Conservation (phyloP, 2,888 invertebrate genomes). For the Lamellibrachia columna region DNA sequence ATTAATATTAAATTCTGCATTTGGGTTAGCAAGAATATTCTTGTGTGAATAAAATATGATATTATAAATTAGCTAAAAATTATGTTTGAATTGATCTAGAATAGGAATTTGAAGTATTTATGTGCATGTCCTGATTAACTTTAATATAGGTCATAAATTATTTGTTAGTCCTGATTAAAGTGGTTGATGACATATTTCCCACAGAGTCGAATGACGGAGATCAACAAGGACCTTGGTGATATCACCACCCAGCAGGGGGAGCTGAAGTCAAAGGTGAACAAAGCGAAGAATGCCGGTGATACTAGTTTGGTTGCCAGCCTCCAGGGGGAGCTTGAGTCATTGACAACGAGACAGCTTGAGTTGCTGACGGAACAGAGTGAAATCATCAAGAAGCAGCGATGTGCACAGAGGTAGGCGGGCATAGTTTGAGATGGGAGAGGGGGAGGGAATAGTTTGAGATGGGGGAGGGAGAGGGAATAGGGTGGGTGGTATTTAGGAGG, state of each 20-base stretch:
- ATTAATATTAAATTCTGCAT: too few species aligned
- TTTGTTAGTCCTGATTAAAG: background rate
- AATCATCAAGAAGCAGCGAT: constrained; percentile 41
- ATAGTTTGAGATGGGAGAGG: background rate
- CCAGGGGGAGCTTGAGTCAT: constrained; percentile 64
- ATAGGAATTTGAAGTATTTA: background rate
- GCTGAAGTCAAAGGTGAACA: constrained; percentile 62
- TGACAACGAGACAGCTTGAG: constrained; percentile 65
- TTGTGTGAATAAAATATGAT: too few species aligned
- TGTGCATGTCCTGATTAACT: background rate
- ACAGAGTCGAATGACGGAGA: constrained; percentile 67
- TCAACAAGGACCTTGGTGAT: constrained; percentile 66
- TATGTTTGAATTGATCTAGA: background rate
- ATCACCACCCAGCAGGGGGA: constrained; percentile 66
- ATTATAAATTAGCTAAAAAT: too few species aligned
- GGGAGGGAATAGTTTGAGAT: background rate
- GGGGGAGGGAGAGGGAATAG: background rate
- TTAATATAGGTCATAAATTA: background rate
- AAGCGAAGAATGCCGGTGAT: constrained; percentile 62
- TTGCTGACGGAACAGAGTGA: constrained; percentile 68
- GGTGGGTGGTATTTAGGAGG: too few species aligned
- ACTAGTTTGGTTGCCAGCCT: constrained; percentile 58
- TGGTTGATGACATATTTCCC: background rate
- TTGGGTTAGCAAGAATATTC: too few species aligned
- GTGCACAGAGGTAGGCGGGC: background rate